phyloP scores from a whole-genome alignment of 2,797 vertebrate species.

The Melanotaenia maccullochi region DNA sequence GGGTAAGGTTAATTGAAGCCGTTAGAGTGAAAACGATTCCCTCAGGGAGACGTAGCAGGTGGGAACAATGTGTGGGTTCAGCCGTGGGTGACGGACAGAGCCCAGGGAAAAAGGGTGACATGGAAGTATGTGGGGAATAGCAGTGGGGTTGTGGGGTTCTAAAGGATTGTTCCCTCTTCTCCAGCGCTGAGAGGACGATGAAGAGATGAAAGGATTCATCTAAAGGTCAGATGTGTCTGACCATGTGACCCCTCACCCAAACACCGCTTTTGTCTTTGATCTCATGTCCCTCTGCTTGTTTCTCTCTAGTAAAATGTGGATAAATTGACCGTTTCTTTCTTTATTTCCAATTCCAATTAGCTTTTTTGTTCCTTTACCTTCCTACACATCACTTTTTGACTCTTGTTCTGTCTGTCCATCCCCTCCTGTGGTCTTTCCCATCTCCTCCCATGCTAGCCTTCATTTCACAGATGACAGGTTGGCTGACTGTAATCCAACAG shows the following conservation, averaged over 20 bases:
- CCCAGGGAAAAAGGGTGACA: slow-evolving; percentile 27
- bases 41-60: slow-evolving; percentile 55
- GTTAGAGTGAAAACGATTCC: slow-evolving; percentile 80
- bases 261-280: slow-evolving; percentile 11
- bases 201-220: slow-evolving; percentile 70
- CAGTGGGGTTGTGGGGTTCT: slow-evolving; percentile 33
- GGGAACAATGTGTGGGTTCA: slow-evolving; percentile 55
- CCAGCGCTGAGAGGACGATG: slow-evolving; percentile 52
- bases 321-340: background rate
- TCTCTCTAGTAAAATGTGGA: slow-evolving; percentile 2
- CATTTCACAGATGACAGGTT: slow-evolving; percentile 84
- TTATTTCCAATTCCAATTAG: slow-evolving; percentile 22
- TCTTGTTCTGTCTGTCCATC: slow-evolving; percentile 37
- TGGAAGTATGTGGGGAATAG: slow-evolving; percentile 9
- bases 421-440: slow-evolving; percentile 66
- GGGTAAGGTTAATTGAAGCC: slow-evolving; percentile 84
- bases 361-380: background rate
- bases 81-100: slow-evolving; percentile 58
- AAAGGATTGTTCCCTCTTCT: slow-evolving; percentile 58
- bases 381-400: slow-evolving; percentile 28
- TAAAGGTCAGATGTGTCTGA: slow-evolving; percentile 77
- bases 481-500: slow-evolving; percentile 76
- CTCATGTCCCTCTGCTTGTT: slow-evolving; percentile 5
- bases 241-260: slow-evolving; percentile 19
- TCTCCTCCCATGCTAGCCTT: slow-evolving; percentile 66